These are phyloP conservation scores for Hydrophis major DNA, from an alignment of 2,797 vertebrate genomes.

Conservation along the genomic window DNA sequence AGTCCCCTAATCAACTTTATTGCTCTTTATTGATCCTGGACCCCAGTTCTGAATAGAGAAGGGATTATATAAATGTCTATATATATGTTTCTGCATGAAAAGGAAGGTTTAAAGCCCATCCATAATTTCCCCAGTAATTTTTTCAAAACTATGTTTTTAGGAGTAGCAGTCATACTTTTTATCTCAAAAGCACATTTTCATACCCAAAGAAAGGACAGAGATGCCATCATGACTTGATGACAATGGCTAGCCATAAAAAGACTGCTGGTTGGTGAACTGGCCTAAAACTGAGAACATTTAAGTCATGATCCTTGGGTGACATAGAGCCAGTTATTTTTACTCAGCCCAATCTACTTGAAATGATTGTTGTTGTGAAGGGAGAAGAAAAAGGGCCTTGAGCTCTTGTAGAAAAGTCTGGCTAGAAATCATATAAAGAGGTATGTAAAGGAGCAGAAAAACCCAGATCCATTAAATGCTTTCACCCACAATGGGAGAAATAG, in stretches of 20 bases:
- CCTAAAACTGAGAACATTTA: not conserved
- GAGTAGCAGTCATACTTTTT: not conserved
- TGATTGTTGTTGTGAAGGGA: not conserved
- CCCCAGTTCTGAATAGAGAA: not conserved
- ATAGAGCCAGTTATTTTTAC: not conserved
- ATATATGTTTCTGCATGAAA: not conserved
- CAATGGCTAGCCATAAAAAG: not conserved
- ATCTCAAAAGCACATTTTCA: not conserved
- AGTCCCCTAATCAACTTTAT: no score
- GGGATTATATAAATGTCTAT: not conserved
- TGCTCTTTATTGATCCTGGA: not conserved
- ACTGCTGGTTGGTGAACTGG: not conserved
- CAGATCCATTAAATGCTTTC: not conserved
- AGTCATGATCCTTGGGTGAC: not conserved
- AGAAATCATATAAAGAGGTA: not conserved
- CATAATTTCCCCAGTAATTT: not conserved
- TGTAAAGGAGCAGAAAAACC: not conserved
- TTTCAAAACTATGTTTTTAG: not conserved
- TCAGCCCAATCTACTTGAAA: not conserved
- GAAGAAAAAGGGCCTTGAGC: not conserved
- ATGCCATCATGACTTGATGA: not conserved
- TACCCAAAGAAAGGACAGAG: not conserved
- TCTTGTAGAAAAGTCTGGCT: not conserved
- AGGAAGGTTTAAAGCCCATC: not conserved
- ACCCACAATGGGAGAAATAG: not conserved